Evolutionary conservation across 2,888 invertebrate species (phyloP), one percentile per base, ranked within the genome.

Genomic region (Monopis laevigella): DNA sequence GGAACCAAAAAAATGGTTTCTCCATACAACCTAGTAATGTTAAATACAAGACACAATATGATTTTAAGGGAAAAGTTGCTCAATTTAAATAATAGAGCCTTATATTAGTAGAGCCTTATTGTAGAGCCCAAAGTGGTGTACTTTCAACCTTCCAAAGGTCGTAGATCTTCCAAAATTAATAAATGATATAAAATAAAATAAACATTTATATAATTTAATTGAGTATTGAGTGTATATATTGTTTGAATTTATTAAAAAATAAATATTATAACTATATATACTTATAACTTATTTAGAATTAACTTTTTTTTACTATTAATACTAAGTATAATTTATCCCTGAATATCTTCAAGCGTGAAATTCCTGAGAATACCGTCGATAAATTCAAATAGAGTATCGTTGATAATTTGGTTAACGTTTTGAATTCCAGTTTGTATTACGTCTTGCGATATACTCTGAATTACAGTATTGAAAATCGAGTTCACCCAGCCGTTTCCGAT

Each of bases 401-500:
- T 65, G n/a, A 69, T 45, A 2, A 46, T 29, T 26, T 49, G 30
- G 49, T 62, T 63, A 16, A 67, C 44, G 29, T 48, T 56, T 8
- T 52, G 50, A 49, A 68, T 16, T 43, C 66, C 45, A 12, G 45
- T 50, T 42, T 63, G 62, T 13, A 70, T 52, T 2, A 62, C n/a
- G 2, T 62, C 60, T 29, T 65, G 65, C 0, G 63, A 55, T 4
- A 63, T 21, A 34, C 46, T 55, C 43, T 68, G 64, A 8, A 70
- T 52, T 6, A 50, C 42, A 7, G 49, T 46, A 49, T 56, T 70
- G 48, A 70, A 66, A 13, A 63, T 44, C 10, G 48, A 45, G 51
- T 70, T 70, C 32, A 70, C 45, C 2, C 64, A 5, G 6, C 39
- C 46, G 8, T 68, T 68, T 7, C 68, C 70, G 7, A 62, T 58